Evolutionary conservation across 2,888 invertebrate genomes (phyloP), one percentile per base, ranked within the genome.

Genomic region (Ophioninae sp.): DNA sequence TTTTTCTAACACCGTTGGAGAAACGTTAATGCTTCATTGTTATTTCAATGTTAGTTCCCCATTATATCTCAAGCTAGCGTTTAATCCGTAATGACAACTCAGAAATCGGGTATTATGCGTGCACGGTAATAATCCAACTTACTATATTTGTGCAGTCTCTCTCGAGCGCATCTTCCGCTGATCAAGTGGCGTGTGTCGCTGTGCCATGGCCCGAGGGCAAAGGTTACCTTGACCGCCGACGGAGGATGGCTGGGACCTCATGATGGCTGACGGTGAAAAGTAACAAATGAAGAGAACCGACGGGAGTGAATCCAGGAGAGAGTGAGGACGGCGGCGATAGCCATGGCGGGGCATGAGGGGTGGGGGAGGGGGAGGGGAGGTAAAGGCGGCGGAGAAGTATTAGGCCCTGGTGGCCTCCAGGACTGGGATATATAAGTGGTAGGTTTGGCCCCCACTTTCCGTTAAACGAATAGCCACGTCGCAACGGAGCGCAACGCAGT

Each of bases 391-490:
- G 81, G 77, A 79, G 76, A 82, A 82, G 67, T 73, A 72, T 84
- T 81, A 77, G 81, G 61, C 79, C 59, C 79, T 69, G 83, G 86
- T 87, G 91, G 89, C 91, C 91, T 90, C 91, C 91, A 89, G 30
- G 78, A 87, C 87, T 86, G 87, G 81, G 87, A 90, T 90, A 91
- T 91, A 91, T 90, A 91, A 91, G 90, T 89, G 87, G 87, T 88
- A 86, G 87, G 86, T 86, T 81, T 81, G 89, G 88, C 88, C 91
- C 91, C 91, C 91, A 91, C 91, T 86, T 87, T 76, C 63, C 87
- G 86, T 90, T 90, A 91, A 90, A 89, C 91, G 88, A 87, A 88
- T 87, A 87, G 88, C 87, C 86, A 88, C 89, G 86, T 86, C 87
- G 87, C 88, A 86, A 79, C 86, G 86, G 86, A 85, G 85, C 89